Conservation (phyloP, 2,113 vertebrate genomes). For the Psittacus erithacus region DNA sequence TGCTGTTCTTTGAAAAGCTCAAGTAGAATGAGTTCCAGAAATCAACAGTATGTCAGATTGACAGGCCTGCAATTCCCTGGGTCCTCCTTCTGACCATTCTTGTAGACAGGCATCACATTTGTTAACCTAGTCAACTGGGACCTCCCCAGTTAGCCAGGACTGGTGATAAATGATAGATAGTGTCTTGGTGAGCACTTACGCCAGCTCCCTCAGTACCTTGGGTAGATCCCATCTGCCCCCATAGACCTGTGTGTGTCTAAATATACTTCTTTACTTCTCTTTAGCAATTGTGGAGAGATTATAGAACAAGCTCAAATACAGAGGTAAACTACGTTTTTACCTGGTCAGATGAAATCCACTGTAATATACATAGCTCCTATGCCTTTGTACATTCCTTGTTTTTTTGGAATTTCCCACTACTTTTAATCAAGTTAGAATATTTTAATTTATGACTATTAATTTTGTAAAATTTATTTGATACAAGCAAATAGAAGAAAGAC, state of each 20-base stretch:
- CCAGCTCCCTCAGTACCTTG: neutral
- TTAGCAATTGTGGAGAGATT: neutral
- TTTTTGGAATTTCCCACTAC: neutral
- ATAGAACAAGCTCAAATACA: neutral
- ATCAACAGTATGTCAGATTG: neutral
- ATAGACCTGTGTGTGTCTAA: neutral
- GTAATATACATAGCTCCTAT: accelerated
- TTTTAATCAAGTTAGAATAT: neutral
- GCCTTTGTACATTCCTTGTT: neutral
- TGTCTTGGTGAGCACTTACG: neutral
- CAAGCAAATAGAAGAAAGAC: neutral
- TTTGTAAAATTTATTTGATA: neutral
- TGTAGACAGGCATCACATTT: accelerated
- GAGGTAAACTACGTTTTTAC: neutral
- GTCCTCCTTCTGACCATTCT: neutral
- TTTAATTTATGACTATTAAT: neutral
- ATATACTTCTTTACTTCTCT: neutral
- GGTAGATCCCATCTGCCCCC: neutral
- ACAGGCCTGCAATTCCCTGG: neutral
- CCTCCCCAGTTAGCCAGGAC: neutral
- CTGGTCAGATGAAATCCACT: neutral
- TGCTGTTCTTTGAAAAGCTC: neutral
- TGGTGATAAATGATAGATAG: neutral
- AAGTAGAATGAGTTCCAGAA: neutral
- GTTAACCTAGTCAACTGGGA: neutral